Conservation (phyloP, 2,888 invertebrate genomes). For the Coenonympha glycerion region DNA sequence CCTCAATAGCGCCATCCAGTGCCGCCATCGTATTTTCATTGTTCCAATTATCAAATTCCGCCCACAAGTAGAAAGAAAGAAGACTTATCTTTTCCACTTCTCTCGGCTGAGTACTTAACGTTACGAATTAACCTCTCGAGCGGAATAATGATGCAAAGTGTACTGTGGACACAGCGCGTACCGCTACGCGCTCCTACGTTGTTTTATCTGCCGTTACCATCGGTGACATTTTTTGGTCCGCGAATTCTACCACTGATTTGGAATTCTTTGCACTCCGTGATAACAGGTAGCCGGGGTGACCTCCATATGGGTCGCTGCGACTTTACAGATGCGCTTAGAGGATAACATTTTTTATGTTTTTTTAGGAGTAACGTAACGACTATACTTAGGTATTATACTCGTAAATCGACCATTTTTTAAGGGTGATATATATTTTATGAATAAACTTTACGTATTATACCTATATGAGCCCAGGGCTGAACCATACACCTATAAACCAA, state of each 20-base stretch:
- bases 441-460: no score
- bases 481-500: no score
- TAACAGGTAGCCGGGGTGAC: conserved; percentile 9
- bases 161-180: conserved; percentile 21
- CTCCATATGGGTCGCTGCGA: conserved; percentile 12
- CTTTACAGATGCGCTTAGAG: conserved; percentile 7
- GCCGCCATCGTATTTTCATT: no score
- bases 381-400: background rate
- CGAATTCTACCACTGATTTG: conserved; percentile 37
- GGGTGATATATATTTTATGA: no score
- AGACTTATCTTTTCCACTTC: no score
- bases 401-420: no score
- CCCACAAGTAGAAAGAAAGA: no score
- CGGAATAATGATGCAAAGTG: conserved; percentile 22
- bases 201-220: conserved; percentile 47
- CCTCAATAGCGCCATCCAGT: no score
- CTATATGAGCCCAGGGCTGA: no score
- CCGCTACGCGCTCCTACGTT: conserved; percentile 30
- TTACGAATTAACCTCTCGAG: conserved; percentile 17
- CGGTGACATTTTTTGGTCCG: conserved; percentile 45
- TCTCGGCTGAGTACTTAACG: no score
- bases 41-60: no score
- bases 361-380: background rate
- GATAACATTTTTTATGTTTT: background rate
- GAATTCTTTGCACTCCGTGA: conserved; percentile 27